A percentile compares a stretch with the other conserved stretches of the same genome.
Evolutionary conservation across 1,140 invertebrate genomes (phyloP).

Genomic region (Drosophila kepulauana): DNA sequence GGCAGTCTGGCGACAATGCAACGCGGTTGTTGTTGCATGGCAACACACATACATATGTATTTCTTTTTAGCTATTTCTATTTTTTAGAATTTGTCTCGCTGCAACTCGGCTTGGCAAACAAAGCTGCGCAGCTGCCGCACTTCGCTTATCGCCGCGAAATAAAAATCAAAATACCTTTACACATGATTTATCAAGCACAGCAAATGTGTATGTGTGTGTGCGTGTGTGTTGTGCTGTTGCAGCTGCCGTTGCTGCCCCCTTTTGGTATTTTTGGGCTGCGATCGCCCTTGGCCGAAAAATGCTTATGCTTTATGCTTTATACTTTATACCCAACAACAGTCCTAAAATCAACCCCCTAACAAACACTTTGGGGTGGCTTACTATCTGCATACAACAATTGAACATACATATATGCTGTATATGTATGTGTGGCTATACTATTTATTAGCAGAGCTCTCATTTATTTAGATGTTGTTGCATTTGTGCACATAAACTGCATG

Average conservation of each 20-base stretch:
- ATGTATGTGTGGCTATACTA: conserved; percentile 25
- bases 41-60: conserved; percentile 15
- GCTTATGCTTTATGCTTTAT: conserved; percentile 69
- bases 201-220: conserved; percentile 27
- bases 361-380: conserved; percentile 63
- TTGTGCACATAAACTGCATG: conserved; percentile 44
- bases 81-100: conserved; percentile 21
- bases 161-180: conserved; percentile 80
- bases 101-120: conserved; percentile 11
- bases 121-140: conserved; percentile 40
- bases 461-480: conserved; percentile 40
- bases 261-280: conserved; percentile 62
- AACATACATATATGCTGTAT: neutral
- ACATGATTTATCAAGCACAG: conserved; percentile 80
- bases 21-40: conserved; percentile 24
- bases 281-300: conserved; percentile 79
- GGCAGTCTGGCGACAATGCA: conserved; percentile 10
- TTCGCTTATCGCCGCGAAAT: conserved; percentile 34
- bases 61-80: neutral
- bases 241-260: conserved; percentile 66
- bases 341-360: conserved; percentile 68
- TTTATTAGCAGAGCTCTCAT: conserved; percentile 36
- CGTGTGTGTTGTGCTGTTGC: conserved; percentile 45
- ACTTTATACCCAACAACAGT: conserved; percentile 42
- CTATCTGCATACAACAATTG: conserved; percentile 6